Percentiles rank a stretch among this genome's conserved stretches.
These are phyloP conservation scores for Parnassius mnemosyne DNA, from an alignment of 2,888 invertebrate genomes.

Conservation along the genomic window DNA sequence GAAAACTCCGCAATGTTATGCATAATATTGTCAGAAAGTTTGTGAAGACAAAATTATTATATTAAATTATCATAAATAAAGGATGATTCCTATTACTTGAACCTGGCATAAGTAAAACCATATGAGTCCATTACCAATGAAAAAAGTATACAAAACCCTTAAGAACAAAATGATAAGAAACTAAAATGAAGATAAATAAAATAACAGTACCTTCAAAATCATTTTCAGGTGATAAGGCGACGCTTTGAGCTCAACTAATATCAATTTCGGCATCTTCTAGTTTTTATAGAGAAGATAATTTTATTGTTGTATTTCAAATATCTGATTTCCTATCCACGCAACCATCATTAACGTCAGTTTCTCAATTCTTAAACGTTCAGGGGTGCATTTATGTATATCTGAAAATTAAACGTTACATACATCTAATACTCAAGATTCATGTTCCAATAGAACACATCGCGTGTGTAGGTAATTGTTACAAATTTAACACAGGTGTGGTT, in stretches of 20 bases:
- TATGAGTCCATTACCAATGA: no score
- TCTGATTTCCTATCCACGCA: conserved; percentile 18
- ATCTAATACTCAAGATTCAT: conserved; percentile 6
- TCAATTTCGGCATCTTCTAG: conserved; percentile 14
- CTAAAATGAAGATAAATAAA: conserved; percentile 6
- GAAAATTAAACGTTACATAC: conserved; percentile 13
- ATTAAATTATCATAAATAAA: no score
- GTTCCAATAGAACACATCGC: conserved; percentile 13
- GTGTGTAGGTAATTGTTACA: background rate
- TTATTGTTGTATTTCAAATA: conserved; percentile 19
- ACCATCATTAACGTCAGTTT: conserved; percentile 24
- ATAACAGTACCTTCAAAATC: conserved; percentile 33
- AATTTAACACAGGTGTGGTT: background rate
- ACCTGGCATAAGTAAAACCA: no score
- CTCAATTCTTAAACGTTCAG: conserved; percentile 23
- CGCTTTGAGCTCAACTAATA: conserved; percentile 17
- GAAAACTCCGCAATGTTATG: no score
- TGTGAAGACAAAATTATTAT: no score
- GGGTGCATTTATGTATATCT: conserved; percentile 17
- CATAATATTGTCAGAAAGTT: no score
- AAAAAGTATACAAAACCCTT: no score
- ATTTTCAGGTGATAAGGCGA: conserved; percentile 24
- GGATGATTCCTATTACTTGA: no score
- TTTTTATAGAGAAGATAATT: conserved; percentile 22
- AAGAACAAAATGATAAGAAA: background rate